A percentile compares a stretch with the other conserved stretches of the same genome.
These are phyloP conservation scores for Apaloderma vittatum DNA, from an alignment of 2,113 vertebrate species.

Conservation along the genomic window DNA sequence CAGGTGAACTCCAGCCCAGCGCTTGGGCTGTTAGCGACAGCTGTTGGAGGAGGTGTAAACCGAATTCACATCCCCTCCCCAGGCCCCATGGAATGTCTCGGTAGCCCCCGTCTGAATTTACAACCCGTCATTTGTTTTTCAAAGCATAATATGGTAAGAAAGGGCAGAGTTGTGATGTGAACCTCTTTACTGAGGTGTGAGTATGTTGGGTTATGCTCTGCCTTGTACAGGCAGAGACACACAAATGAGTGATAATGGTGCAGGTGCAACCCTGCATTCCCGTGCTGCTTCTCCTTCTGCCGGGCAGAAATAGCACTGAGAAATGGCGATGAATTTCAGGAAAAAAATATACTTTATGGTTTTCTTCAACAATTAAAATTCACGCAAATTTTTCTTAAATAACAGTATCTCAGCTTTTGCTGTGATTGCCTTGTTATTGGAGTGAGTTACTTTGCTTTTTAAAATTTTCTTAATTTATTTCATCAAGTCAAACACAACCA, in stretches of 20 bases:
- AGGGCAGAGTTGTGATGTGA: neutral
- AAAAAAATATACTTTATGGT: neutral
- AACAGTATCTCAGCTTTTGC: neutral
- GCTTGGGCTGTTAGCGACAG: fast-evolving
- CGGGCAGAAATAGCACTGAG: neutral
- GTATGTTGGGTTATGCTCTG: too few species aligned
- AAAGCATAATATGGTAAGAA: neutral
- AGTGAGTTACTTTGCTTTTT: neutral
- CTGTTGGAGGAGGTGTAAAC: neutral
- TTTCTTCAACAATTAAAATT: neutral
- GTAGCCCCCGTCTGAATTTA: neutral
- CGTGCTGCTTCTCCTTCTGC: neutral
- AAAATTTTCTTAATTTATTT: neutral
- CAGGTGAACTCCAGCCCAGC: neutral
- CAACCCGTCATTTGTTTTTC: neutral
- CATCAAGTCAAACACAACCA: neutral
- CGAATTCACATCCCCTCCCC: neutral
- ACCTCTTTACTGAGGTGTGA: neutral
- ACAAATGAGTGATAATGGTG: neutral
- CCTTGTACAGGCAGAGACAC: neutral
- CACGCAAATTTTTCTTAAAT: neutral
- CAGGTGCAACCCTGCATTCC: neutral
- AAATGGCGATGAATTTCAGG: neutral
- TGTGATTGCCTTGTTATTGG: neutral
- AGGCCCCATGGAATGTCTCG: neutral